These are phyloP conservation scores for Cossypha dichroa DNA, from an alignment of 2,797 vertebrate genomes.

Conservation along the genomic window DNA sequence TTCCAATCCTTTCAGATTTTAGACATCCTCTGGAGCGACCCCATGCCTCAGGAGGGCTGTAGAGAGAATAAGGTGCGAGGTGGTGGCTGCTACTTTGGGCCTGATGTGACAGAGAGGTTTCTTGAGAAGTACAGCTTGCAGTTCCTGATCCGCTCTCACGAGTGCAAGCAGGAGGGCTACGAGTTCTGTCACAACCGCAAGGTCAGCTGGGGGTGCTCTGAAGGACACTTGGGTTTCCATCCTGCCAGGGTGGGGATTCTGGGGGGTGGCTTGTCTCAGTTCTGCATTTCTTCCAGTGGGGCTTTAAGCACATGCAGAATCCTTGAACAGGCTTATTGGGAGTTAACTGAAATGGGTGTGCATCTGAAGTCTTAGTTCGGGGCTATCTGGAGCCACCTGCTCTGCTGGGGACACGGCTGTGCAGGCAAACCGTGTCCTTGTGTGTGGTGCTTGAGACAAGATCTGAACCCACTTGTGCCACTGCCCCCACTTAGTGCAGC, in stretches of 20 bases:
- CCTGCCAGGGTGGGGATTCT: neutral
- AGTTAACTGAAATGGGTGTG: neutral
- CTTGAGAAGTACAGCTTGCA: conserved; percentile 84
- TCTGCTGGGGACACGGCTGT: no score
- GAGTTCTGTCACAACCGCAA: conserved; percentile 89
- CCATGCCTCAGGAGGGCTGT: conserved; percentile 89
- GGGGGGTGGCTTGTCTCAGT: neutral
- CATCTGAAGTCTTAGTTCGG: neutral
- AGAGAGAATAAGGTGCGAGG: conserved; percentile 85
- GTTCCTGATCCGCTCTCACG: conserved; percentile 91
- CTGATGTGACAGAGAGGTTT: conserved; percentile 85
- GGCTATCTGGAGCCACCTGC: neutral
- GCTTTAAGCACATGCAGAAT: neutral
- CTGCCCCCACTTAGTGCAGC: neutral
- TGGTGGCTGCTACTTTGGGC: conserved; percentile 93
- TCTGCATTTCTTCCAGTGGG: neutral
- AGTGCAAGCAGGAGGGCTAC: conserved; percentile 95
- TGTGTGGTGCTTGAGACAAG: neutral
- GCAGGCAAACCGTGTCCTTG: neutral
- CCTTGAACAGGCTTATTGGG: neutral
- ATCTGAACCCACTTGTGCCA: neutral
- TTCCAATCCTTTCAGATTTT: conserved; percentile 75
- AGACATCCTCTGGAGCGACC: conserved; percentile 93
- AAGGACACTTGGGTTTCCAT: neutral
- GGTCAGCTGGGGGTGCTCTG: conserved; percentile 54